Conservation (phyloP, 2,888 invertebrate species). For the Proisotoma minuta region DNA sequence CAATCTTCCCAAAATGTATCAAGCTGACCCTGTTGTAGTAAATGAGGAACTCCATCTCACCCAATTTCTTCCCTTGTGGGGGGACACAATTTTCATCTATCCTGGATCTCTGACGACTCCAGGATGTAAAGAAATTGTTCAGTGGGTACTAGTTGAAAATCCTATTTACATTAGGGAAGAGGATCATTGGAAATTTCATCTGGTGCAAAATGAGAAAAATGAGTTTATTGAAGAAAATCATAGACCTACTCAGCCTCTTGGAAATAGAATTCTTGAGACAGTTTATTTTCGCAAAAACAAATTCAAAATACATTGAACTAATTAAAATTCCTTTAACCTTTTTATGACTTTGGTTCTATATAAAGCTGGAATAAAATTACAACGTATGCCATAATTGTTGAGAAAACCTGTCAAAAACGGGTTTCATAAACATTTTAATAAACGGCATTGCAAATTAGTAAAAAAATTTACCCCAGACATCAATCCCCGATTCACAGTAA, state of each 20-base stretch:
- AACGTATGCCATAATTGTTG: conserved; percentile 33
- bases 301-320: no score
- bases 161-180: background rate
- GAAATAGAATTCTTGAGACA: no score
- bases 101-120: conserved; percentile 7
- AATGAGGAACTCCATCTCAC: background rate
- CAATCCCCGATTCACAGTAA: conserved; percentile 26
- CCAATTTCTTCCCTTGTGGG: background rate
- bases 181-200: background rate
- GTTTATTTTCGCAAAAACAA: no score
- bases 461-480: conserved; percentile 30
- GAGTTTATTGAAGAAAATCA: background rate
- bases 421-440: no score
- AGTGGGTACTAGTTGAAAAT: background rate
- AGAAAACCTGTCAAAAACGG: conserved; percentile 25
- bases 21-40: background rate
- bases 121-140: background rate
- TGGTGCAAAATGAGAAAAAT: background rate
- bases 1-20: background rate
- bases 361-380: conserved; percentile 37
- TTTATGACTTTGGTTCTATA: conserved; percentile 26
- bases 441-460: no score
- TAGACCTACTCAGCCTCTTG: background rate
- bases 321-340: no score
- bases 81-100: background rate